Conservation (phyloP, 2,113 vertebrate genomes). For the Emydocephalus ijimae region DNA sequence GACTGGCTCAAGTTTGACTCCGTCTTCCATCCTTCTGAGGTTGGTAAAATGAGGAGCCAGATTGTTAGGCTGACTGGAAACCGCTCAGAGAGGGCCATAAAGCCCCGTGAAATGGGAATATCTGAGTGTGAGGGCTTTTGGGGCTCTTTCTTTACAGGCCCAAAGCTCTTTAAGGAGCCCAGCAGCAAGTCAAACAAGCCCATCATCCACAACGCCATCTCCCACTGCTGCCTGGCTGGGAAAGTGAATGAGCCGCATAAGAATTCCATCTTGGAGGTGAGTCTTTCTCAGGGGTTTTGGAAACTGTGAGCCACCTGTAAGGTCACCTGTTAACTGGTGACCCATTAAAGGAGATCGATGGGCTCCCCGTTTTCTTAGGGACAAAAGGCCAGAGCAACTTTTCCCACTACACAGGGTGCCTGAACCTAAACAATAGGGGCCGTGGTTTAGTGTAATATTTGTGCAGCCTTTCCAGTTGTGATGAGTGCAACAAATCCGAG, state of each 20-base stretch:
- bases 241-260: slow-evolving; percentile 93
- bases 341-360: not conserved
- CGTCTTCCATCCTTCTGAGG: no score
- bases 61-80: no score
- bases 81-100: no score
- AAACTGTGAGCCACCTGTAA: not conserved
- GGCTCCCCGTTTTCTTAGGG: not conserved
- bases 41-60: no score
- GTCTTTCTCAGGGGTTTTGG: not conserved
- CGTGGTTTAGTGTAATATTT: not conserved
- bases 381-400: not conserved
- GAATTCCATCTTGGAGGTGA: slow-evolving; percentile 87
- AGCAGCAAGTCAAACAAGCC: slow-evolving; percentile 96
- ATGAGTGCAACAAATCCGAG: not conserved
- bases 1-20: no score
- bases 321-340: no score
- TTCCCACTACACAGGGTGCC: not conserved
- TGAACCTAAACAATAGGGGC: not conserved
- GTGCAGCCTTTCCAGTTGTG: not conserved
- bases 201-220: slow-evolving; percentile 92
- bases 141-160: slow-evolving; percentile 69
- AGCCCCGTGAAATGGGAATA: no score
- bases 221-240: slow-evolving; percentile 93
- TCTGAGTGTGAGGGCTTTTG: no score
- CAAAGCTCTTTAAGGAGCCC: slow-evolving; percentile 93